These are phyloP conservation scores for Tachina fera DNA, from an alignment of 2,888 invertebrate species.

Conservation along the genomic window DNA sequence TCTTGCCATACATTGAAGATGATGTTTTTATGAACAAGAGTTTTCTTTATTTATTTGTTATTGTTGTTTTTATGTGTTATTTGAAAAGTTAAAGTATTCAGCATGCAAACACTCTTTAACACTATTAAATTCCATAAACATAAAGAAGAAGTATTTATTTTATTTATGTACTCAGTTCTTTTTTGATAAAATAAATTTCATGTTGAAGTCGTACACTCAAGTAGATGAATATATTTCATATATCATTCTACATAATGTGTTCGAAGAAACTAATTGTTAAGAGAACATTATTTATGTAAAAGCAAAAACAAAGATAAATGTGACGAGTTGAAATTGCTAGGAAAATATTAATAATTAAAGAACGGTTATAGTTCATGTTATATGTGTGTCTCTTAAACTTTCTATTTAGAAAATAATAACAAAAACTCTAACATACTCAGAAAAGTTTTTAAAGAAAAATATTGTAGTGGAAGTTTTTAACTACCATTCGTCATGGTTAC, in stretches of 20 bases:
- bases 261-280: slow-evolving; percentile 3
- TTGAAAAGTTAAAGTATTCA: neutral
- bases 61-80: neutral
- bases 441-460: slow-evolving; percentile 31
- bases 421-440: slow-evolving; percentile 22
- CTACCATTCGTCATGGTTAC: neutral
- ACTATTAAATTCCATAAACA: neutral
- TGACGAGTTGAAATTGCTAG: neutral
- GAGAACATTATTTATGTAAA: neutral
- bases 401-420: slow-evolving; percentile 18
- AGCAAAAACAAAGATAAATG: neutral
- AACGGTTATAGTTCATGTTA: neutral
- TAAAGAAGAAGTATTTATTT: neutral
- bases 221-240: neutral
- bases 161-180: neutral
- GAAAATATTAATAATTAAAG: slow-evolving; percentile 27
- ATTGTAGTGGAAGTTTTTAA: slow-evolving; percentile 18
- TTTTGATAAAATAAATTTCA: neutral
- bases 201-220: neutral
- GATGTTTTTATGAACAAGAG: neutral
- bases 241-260: no score
- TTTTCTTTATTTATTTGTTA: neutral
- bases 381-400: neutral
- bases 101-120: neutral
- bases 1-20: no score